phyloP scores from a whole-genome alignment of 2,888 invertebrate genomes.

The Sesamia inferens region DNA sequence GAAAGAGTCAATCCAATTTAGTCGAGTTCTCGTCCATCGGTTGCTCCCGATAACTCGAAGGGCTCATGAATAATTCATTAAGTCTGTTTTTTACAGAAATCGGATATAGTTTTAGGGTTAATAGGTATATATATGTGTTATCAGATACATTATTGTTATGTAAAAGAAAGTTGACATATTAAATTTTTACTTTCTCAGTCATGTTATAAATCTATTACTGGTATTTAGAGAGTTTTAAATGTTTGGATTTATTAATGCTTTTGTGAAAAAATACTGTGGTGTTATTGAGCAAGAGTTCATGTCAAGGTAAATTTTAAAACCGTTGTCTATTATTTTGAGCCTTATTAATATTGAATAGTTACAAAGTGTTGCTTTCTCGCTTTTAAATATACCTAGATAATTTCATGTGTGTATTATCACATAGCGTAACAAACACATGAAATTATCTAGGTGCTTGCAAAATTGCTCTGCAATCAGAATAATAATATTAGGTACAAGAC shows the following conservation, averaged over 20 bases:
- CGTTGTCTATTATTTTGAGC: background rate
- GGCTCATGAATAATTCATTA: conserved; percentile 66
- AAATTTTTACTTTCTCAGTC: conserved; percentile 53
- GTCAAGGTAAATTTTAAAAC: conserved; percentile 30
- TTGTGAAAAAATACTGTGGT: conserved; percentile 17
- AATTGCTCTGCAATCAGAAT: background rate
- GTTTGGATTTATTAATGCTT: conserved; percentile 18
- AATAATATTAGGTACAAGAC: background rate
- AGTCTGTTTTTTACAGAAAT: conserved; percentile 58
- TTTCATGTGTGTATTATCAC: background rate
- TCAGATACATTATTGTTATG: conserved; percentile 57
- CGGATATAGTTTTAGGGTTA: conserved; percentile 67
- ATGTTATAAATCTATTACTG: conserved; percentile 41
- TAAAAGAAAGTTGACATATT: conserved; percentile 62
- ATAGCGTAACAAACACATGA: too few relatives aligned
- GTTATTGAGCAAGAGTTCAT: conserved; percentile 20
- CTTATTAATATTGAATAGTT: background rate
- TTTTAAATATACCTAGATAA: background rate
- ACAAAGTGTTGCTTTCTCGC: background rate
- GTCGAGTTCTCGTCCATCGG: conserved; percentile 41
- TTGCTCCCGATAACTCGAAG: conserved; percentile 58
- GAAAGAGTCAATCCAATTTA: conserved; percentile 40
- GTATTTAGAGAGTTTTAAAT: conserved; percentile 52
- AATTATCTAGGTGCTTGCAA: background rate
- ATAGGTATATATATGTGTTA: conserved; percentile 50